Base-by-base conservation (phyloP, 2,888 invertebrate genomes). In the Luperina testacea region DNA sequence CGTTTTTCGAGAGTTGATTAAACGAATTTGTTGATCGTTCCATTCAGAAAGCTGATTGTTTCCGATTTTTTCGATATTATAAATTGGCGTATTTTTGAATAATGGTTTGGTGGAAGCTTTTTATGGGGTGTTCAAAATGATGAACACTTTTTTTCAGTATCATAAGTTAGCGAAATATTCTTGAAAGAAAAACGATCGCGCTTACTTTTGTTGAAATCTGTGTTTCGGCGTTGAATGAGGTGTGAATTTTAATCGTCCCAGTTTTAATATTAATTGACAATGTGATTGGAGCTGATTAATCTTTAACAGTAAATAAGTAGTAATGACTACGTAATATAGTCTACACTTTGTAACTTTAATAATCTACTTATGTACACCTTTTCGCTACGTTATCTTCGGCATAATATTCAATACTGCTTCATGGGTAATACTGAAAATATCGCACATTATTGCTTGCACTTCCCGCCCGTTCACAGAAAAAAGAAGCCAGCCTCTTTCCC, bases 1-100 rank as follows among this genome's bases (percentile, higher is more conserved):
- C 85, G 86, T 83, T 87, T 83, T 85, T 78, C 59, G 48, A 72
- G 71, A 70, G 81, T 88, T 89, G 88, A 88, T 88, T 89, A 82
- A 89, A 81, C 81, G 88, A 81, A 87, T 83, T 88, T 80, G 77
- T 70, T 88, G 87, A 85, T 88, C 82, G 80, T 82, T 57, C 79
- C 78, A 69, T 80, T 77, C 42, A 8, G 1, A 69, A 75, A 75
- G 67, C 61, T 71, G 77, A 76, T 82, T 82, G 78, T 78, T 82
- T 81, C 78, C 76, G 80, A 74, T 59, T 68, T 78, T 84, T 71
- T 68, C 67, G 75, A 71, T 75, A 65, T 72, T 68, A 74, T 75
- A 75, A 82, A 78, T 76, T 78, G 72, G 45, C 61, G 53, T 71
- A n/a, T 77, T 75, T 85, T 83, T 75, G 68, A 80, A 76, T 84